Evolutionary conservation across 2,797 vertebrate genomes (phyloP).

Genomic region (Dermochelys coriacea): DNA sequence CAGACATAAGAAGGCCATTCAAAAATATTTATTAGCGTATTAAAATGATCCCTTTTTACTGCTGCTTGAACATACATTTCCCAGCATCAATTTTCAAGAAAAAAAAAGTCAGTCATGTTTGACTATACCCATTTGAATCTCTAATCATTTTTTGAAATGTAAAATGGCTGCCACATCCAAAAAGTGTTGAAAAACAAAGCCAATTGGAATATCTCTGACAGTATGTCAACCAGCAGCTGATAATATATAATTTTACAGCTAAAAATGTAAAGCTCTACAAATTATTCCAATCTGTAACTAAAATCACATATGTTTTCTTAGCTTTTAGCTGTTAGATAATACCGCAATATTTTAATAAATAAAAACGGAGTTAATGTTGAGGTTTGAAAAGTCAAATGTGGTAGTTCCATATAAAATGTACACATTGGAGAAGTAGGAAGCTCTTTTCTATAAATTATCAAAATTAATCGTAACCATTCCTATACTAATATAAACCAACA

Average conservation of each 20-base stretch:
- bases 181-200: not conserved
- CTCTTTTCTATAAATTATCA: not conserved
- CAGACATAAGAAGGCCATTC: not conserved
- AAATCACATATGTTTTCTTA: not conserved
- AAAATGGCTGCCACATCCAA: not conserved
- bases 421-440: not conserved
- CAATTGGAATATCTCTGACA: not conserved
- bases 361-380: not conserved
- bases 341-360: not conserved
- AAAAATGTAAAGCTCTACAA: not conserved
- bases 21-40: not conserved
- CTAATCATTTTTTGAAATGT: not conserved
- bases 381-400: not conserved
- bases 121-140: not conserved
- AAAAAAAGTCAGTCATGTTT: not conserved
- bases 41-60: not conserved
- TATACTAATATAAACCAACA: not conserved
- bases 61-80: not conserved
- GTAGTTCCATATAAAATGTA: not conserved
- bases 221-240: accelerated
- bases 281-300: not conserved
- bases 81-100: not conserved
- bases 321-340: not conserved
- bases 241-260: not conserved
- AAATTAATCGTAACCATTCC: not conserved